Base-by-base conservation (phyloP, 2,113 vertebrate species). In the Ictalurus punctatus region DNA sequence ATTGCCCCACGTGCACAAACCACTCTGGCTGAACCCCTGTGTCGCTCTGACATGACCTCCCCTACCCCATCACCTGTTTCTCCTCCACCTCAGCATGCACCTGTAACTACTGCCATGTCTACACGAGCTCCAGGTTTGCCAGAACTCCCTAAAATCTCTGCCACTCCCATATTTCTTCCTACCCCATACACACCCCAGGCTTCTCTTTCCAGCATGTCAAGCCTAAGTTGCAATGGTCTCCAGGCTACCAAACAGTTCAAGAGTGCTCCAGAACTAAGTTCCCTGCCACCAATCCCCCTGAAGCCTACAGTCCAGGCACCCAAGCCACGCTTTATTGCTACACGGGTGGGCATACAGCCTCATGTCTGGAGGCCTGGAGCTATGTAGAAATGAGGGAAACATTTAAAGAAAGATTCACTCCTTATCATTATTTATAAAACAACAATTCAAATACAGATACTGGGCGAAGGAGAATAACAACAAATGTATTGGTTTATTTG, bases 361-460 rank as follows among this genome's bases (percentile, higher is more conserved):
- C 95, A 93, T 12, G 95, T 98, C 74, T 99, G 98, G 98, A 97
- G 96, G 92, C 98, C 98, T 21, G 96, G 97, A n/a, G 95, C 95
- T 90, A 92, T 97, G 54, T 97, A 95, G 91, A 93, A 93, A 44
- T 95, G 85, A 96, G 19, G 16, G 17, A 58, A 17, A 52, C 37
- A 54, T 63, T 71, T 34, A 65, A 34, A 44, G 30, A 87, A 81
- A 16, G 9, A 37, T 23, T 71, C 6, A 82, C 34, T 3, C 34
- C 74, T 67, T 56, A 44, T 48, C 9, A 5, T 54, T 3, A 12
- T 65, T 61, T 37, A 84, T n/a, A 34, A 40, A 85, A 82, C 23
- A 12, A 16, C 25, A 37, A 17, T 23, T 40, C 19, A 79, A 1
- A 54, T 56, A 5, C n/a, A 34, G 23, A 59, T 37, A 37, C 7